Base-by-base conservation (phyloP, 2,113 vertebrate species). In the Eublepharis macularius region DNA sequence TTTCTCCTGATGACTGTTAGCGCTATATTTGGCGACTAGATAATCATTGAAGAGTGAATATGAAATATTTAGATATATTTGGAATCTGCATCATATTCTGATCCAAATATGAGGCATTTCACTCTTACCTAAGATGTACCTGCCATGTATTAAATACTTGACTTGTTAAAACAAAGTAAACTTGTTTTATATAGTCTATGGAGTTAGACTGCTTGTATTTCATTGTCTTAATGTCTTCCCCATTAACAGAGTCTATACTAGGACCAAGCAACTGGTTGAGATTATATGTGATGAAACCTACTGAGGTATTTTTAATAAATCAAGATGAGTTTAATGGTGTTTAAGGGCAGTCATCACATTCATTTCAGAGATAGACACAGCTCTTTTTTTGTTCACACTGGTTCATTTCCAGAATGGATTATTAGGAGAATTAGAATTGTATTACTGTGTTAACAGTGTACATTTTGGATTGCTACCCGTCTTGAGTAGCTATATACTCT, bases 31-130 rank as follows among this genome's bases (percentile, higher is more conserved):
- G 93, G 94, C 92, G 88, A 95, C 88, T 93, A 83, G 94, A 95
- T 97, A 96, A 96, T 97, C 95, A 95, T 75, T 94, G 90, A 86
- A 86, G 92, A 90, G 83, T 93, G 92, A 92, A 82, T 94, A 88
- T 86, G 88, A 86, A 84, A 8, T 41, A 34, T 89, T 86, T 75
- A 69, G 85, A 80, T 87, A 24, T 93, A 91, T 70, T 86, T 90
- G 86, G 87, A 94, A 88, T 95, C 88, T 57, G 49, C 95, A 93
- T 95, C 92, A 93, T 95, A 93, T 91, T 92, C 89, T 90, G 84
- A 94, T 96, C 91, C 92, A 91, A 78, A 88, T 19, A 89, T 90
- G 88, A 92, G 57, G 92, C 80, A 80, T 51, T 88, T 95, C 84
- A 93, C 43, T 83, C 54, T 93, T 95, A 82, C 73, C 19, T 86